These are phyloP conservation scores for Scyliorhinus canicula DNA, from an alignment of 2,797 vertebrate genomes.

Conservation along the genomic window DNA sequence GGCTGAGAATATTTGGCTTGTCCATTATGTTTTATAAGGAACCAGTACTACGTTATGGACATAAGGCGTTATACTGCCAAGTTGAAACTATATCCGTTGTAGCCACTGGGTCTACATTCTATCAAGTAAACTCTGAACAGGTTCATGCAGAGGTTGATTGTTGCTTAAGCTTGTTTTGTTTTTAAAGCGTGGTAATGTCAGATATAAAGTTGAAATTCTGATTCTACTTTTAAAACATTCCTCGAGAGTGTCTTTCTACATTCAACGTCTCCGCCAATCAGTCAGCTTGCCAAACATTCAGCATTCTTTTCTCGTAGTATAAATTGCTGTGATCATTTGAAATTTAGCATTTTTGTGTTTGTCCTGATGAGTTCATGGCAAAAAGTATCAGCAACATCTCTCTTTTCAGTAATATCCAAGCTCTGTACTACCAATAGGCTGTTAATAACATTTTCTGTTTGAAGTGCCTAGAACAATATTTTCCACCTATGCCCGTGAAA, in stretches of 20 bases:
- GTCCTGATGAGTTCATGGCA: too few species aligned
- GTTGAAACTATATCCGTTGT: background rate
- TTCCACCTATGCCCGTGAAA: background rate
- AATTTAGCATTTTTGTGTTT: too few species aligned
- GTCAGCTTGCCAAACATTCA: too few species aligned
- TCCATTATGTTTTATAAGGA: background rate
- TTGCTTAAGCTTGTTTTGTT: background rate
- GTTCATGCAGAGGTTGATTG: background rate
- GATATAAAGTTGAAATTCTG: background rate
- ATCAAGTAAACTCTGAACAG: background rate
- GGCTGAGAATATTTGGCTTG: background rate
- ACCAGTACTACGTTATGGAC: background rate
- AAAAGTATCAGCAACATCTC: too few species aligned
- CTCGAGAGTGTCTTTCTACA: background rate
- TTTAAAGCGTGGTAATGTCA: background rate
- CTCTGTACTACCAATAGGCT: too few species aligned
- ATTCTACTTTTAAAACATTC: background rate
- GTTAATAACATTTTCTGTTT: background rate
- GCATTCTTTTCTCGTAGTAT: too few species aligned
- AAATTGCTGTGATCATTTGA: too few species aligned
- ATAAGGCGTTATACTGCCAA: background rate
- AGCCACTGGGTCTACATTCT: background rate
- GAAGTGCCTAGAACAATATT: background rate
- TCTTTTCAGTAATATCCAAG: too few species aligned
- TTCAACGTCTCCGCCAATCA: background rate